Base-by-base conservation (phyloP, 2,113 vertebrate genomes). In the Falco punctatus region DNA sequence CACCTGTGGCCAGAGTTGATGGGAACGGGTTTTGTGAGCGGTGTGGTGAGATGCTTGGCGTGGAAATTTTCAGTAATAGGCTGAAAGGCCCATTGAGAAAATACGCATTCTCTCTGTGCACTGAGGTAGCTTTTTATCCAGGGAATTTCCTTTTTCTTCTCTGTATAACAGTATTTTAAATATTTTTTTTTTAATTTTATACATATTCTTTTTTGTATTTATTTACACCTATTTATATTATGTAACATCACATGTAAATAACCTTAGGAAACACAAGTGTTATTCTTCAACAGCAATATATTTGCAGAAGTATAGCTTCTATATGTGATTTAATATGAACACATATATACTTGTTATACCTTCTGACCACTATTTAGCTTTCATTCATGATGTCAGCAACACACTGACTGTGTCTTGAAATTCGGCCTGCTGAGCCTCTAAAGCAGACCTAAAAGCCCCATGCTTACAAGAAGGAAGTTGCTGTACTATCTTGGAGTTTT, bases 11-110 rank as follows among this genome's bases (percentile, higher is more conserved):
- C 1, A 1, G 30, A 52, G 5, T 1, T 44, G 38, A 38, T 44
- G 62, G 33, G 49, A 42, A 55, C 4, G 33, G 2, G 1, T 65
- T 79, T 44, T 15, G 21, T 61, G 46, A 92, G 3, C 1, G 6
- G 16, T 1, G 1, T 0, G 0, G 42, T 10, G 21, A 49, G 30
- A 58, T 6, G 8, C 9, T 14, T 1, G 2, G 24, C 0, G 3
- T 32, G 59, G 38, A 65, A 42, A n/a, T 61, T 15, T 26, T 27
- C 21, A 6, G 33, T 38, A 35, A 40, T 4, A 27, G 4, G 9
- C 7, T 81, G 49, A 64, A 57, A 79, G 40, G 19, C 24, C 22
- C 13, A 4, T 19, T 59, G 70, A 85, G 46, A 57, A 70, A 90
- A 35, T 13, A 44, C 0, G 2, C 5, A 1, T 18, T 84, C 55